phyloP scores from a whole-genome alignment of 2,888 invertebrate genomes.

The Stenolophus ochropezus region DNA sequence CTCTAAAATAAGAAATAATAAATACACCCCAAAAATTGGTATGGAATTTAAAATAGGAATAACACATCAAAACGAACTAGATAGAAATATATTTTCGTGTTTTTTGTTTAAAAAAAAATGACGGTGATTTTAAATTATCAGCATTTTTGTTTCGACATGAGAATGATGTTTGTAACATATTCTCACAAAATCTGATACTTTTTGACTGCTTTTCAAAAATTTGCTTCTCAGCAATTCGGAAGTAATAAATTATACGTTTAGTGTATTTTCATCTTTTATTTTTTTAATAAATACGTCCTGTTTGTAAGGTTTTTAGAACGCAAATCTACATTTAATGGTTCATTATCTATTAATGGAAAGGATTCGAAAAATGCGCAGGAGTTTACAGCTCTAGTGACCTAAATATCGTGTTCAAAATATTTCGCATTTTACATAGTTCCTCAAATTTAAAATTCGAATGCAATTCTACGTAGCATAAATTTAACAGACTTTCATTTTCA shows the following conservation, averaged over 20 bases:
- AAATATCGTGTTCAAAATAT: constrained; percentile 19
- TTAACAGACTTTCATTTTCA: constrained; percentile 24
- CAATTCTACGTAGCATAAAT: neutral
- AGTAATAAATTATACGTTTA: no score
- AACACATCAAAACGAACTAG: no score
- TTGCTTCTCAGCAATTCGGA: no score
- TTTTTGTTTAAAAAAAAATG: no score
- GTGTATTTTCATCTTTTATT: neutral
- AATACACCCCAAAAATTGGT: no score
- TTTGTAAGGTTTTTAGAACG: neutral
- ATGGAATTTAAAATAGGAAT: no score
- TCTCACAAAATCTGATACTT: no score
- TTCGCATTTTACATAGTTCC: constrained; percentile 30
- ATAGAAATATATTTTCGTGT: no score
- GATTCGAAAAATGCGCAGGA: constrained; percentile 18
- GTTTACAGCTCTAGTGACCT: neutral
- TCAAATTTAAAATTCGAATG: constrained; percentile 19
- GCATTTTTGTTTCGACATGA: no score
- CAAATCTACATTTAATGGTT: neutral
- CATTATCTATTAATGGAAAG: constrained; percentile 25
- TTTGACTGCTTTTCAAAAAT: no score
- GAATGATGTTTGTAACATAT: no score
- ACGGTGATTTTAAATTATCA: no score
- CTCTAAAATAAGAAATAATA: neutral
- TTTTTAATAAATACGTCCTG: neutral